Evolutionary conservation across 2,888 invertebrate genomes (phyloP).

Genomic region (Anthophora plumipes): DNA sequence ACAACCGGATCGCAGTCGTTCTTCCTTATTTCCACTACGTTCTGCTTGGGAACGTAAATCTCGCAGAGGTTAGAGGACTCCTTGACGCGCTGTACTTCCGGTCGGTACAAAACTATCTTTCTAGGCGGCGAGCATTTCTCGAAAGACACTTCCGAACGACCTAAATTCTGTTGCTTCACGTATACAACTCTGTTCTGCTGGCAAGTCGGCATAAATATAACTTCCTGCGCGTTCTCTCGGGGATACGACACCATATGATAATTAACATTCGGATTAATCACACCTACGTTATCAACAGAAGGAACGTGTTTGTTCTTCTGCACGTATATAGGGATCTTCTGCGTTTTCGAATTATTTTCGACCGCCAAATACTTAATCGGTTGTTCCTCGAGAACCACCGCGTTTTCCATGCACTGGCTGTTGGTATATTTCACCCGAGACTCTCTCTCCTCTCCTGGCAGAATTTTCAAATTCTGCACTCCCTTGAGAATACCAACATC

Average conservation of each 20-base stretch:
- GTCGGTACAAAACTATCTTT: constrained; percentile 16
- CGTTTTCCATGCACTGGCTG: neutral
- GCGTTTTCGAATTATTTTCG: constrained; percentile 7
- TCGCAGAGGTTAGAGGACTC: constrained; percentile 17
- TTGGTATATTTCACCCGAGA: neutral
- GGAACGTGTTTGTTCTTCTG: constrained; percentile 19
- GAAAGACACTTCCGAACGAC: neutral
- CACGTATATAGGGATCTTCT: constrained; percentile 42
- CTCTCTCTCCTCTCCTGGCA: constrained; percentile 24
- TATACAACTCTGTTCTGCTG: constrained; percentile 32
- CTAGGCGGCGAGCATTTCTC: constrained; percentile 17
- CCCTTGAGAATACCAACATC: constrained; percentile 36
- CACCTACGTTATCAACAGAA: constrained; percentile 11
- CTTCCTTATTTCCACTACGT: neutral
- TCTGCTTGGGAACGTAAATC: constrained; percentile 34
- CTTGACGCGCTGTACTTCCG: constrained; percentile 6
- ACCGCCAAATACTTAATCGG: constrained; percentile 47
- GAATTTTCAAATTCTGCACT: constrained; percentile 38
- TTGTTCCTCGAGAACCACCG: constrained; percentile 24
- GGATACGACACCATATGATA: constrained; percentile 27
- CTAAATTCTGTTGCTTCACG: constrained; percentile 11
- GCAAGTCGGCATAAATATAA: constrained; percentile 32
- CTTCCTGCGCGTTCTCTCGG: constrained; percentile 13
- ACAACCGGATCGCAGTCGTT: neutral
- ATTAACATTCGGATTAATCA: constrained; percentile 3